Base-by-base conservation (phyloP, 2,888 invertebrate genomes). In the Limenitis camilla region DNA sequence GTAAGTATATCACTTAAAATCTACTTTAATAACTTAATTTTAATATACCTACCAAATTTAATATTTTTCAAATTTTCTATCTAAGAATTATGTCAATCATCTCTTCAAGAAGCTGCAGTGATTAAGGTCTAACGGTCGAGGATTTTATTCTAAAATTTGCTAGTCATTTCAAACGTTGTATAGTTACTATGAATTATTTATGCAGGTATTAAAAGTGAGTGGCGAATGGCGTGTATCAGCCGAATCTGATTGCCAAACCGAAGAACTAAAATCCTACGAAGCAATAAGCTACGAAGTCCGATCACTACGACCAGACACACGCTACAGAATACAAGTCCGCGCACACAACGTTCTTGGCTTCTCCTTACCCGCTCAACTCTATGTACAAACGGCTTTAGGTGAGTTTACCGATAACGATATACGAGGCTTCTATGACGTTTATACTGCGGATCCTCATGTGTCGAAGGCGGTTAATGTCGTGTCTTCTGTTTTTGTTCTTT, bases 381-480 rank as follows among this genome's bases (percentile, higher is more conserved):
- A 92, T 74, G 90, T 97, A 77, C 94, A 93, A 86, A 97, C 97
- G 61, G 93, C 94, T 69, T 90, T 92, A 90, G 96, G 96, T 96
- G 93, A 94, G 94, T 91, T 88, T 71, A 78, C 78, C 70, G 84
- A 85, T 78, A 84, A 82, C 66, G 83, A 86, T 67, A 79, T 83
- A 60, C 80, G 78, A 62, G 88, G 87, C 63, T 87, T 88, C 78
- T 88, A 87, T 74, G 82, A 88, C 64, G 85, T 87, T 53, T 87
- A 81, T 69, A 84, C 82, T 56, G 80, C 80, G 58, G 74, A 82
- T 59, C 71, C 81, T 59, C 66, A 65, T 52, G 67, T 69, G 61
- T 76, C 81, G 54, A 71, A 76, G 63, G 76, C 81, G 63, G 64
- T 73, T 56, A 66, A 66, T 66, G 70, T 69, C 62, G 69, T 64